phyloP scores from a whole-genome alignment of 2,888 invertebrate genomes.

The Acronicta alni region DNA sequence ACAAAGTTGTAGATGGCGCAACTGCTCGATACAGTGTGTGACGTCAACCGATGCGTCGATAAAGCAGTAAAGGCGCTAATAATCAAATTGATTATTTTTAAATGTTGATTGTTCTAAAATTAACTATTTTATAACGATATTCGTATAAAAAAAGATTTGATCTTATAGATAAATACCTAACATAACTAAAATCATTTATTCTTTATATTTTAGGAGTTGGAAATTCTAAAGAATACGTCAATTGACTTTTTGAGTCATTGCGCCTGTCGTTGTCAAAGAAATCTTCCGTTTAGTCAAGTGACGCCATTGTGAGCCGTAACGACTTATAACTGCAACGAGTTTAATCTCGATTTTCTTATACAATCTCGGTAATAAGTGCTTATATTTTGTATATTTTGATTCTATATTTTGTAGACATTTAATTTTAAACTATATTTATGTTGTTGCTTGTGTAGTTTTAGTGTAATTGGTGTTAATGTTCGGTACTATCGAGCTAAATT shows the following conservation, averaged over 20 bases:
- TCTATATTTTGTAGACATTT: constrained; percentile 84
- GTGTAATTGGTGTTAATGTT: constrained; percentile 83
- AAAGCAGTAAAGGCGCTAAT: constrained; percentile 65
- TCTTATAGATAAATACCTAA: not conserved
- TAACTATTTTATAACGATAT: not conserved
- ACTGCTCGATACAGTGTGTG: constrained; percentile 61
- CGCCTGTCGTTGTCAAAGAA: constrained; percentile 72
- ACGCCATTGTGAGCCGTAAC: constrained; percentile 96
- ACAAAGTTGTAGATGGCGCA: constrained; percentile 79
- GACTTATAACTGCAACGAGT: constrained; percentile 91
- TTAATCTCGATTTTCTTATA: constrained; percentile 92
- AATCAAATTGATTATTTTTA: constrained; percentile 30
- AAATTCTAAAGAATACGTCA: constrained; percentile 17
- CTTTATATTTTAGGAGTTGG: not conserved
- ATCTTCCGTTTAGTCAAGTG: constrained; percentile 89
- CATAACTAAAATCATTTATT: not conserved
- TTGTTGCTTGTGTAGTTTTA: constrained; percentile 75
- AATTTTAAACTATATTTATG: constrained; percentile 84
- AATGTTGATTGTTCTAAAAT: not conserved
- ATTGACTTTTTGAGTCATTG: constrained; percentile 63
- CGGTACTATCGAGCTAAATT: constrained; percentile 91
- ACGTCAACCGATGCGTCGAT: constrained; percentile 76
- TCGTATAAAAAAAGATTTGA: constrained; percentile 1
- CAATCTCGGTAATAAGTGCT: constrained; percentile 89
- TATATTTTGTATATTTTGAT: constrained; percentile 69